These are phyloP conservation scores for Aythya fuligula DNA, from an alignment of 2,797 vertebrate species.

Conservation along the genomic window DNA sequence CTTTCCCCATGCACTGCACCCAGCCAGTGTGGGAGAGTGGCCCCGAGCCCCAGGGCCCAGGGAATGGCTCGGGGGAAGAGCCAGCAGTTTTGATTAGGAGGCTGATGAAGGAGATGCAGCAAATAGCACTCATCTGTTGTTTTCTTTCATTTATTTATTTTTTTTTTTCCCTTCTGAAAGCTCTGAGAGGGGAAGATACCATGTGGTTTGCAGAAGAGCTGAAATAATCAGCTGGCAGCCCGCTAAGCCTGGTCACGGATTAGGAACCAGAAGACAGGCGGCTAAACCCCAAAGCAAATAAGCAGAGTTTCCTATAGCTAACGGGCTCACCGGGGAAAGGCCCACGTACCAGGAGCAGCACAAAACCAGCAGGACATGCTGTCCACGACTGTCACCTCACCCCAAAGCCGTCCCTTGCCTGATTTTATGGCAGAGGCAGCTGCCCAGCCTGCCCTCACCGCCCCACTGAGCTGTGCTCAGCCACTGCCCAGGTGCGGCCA, in stretches of 20 bases:
- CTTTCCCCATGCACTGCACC: neutral
- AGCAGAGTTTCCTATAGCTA: neutral
- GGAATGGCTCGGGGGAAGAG: neutral
- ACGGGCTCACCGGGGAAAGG: accelerated
- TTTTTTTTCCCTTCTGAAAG: neutral
- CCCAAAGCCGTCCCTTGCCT: neutral
- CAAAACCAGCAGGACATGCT: neutral
- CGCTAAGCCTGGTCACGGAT: neutral
- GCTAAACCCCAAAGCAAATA: neutral
- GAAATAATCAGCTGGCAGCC: neutral
- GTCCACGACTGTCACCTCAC: neutral
- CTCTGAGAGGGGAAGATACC: neutral
- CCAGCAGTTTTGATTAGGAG: neutral
- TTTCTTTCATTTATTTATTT: too few species aligned
- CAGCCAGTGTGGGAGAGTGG: neutral
- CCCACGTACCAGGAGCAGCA: neutral
- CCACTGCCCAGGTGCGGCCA: accelerated
- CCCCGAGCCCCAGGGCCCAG: neutral
- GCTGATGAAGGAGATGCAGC: neutral
- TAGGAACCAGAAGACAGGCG: neutral
- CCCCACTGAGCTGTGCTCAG: accelerated
- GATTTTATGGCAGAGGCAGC: neutral
- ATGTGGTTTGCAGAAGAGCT: neutral
- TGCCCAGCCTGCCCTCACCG: neutral
- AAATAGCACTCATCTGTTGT: neutral